Evolutionary conservation across 2,888 invertebrate genomes (phyloP).

Genomic region (Merodon equestris): DNA sequence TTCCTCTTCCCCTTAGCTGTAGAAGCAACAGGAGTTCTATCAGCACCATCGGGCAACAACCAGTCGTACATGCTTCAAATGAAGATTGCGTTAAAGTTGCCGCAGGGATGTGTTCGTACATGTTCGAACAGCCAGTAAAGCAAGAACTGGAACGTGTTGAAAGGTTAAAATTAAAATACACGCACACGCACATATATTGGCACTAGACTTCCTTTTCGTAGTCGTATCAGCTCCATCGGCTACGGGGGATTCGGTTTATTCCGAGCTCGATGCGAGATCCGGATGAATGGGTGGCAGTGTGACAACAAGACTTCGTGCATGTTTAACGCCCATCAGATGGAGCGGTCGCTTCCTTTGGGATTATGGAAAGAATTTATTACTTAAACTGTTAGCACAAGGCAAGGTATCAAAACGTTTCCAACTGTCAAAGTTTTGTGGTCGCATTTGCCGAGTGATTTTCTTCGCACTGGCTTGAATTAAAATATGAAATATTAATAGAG

Average conservation of each 20-base stretch:
- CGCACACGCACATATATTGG: slow-evolving; percentile 5
- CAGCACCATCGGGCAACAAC: background rate
- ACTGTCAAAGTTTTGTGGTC: background rate
- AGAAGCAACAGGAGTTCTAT: background rate
- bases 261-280: background rate
- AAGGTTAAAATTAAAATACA: slow-evolving; percentile 31
- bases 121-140: background rate
- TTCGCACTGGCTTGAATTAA: slow-evolving; percentile 34
- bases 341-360: slow-evolving; percentile 34
- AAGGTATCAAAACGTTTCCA: slow-evolving; percentile 20
- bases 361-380: slow-evolving; percentile 50
- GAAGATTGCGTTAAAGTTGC: slow-evolving; percentile 36
- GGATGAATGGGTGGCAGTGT: slow-evolving; percentile 15
- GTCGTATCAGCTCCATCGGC: background rate
- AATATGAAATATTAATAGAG: slow-evolving; percentile 56
- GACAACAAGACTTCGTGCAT: slow-evolving; percentile 7
- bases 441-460: slow-evolving; percentile 3
- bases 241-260: background rate
- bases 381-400: slow-evolving; percentile 30
- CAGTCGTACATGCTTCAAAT: background rate
- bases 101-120: slow-evolving; percentile 6
- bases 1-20: background rate
- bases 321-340: slow-evolving; percentile 3
- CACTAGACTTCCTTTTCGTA: too few relatives aligned
- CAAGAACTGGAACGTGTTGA: slow-evolving; percentile 32